Evolutionary conservation across 2,888 invertebrate species (phyloP), one percentile per base, ranked within the genome.

Genomic region (Protonemura montana): DNA sequence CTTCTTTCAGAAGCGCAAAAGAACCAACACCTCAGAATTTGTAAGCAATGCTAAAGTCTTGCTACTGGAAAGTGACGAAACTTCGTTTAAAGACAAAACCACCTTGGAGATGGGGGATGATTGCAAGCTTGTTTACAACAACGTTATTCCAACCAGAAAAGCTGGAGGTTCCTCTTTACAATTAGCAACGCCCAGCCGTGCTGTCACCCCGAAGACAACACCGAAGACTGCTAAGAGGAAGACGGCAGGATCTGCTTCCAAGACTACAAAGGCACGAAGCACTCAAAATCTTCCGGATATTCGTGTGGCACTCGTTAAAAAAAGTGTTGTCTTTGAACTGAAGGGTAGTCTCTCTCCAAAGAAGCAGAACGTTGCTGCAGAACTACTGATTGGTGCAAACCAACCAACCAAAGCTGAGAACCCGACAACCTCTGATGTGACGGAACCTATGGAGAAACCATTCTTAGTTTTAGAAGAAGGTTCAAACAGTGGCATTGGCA

Each of bases 1-100:
- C 88, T 97, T 94, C 92, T 97, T 96, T 91, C 95, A 94, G 90
- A 94, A 94, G 89, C 94, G 96, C 90, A 97, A 97, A 92, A 94
- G 96, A 89, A 93, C 94, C 87, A 95, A 95, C n/a, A 91, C 92
- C 10, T 96, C 96, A 85, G 90, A 91, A 90, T 90, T 92, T 89
- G 91, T 90, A 90, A 92, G 91, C 90, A 93, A 93, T 91, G 93
- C 91, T 90, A 94, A 94, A 91, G 92, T 93, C 82, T 89, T 92
- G 86, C 86, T 91, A 86, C 89, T 92, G 82, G 92, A 92, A 88
- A 88, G 88, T 85, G 87, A 21, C 86, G 82, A 88, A 35, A 59
- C 21, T 2, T 59, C 59, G 21, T 59, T 30, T 2, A 28, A 81
- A n/a, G n/a, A 28, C 81, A 81, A 29, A 78, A 26, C 3, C 78